Conservation (phyloP, 2,797 vertebrate genomes). For the Acipenser ruthenus region DNA sequence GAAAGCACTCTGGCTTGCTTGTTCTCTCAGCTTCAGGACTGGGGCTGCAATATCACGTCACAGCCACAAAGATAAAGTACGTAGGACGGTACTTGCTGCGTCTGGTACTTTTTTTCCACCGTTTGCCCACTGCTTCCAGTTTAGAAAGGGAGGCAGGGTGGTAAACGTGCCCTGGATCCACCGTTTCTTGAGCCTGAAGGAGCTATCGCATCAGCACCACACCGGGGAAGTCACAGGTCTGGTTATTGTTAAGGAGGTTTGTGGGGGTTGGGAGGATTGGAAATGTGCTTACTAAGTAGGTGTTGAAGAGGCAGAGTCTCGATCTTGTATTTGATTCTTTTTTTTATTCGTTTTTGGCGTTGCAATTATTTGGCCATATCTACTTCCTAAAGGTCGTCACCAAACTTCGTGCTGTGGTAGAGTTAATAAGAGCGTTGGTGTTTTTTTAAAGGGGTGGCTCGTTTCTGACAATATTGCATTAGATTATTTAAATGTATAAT, state of each 20-base stretch:
- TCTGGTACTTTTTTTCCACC: constrained; percentile 45
- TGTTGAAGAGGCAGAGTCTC: too few relatives aligned
- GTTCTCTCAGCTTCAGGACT: constrained; percentile 51
- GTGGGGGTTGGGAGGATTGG: constrained; percentile 7
- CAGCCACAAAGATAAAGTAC: constrained; percentile 68
- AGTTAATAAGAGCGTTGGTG: too few relatives aligned
- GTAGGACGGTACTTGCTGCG: constrained; percentile 59
- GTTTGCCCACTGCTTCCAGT: constrained; percentile 28
- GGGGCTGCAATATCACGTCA: constrained; percentile 72
- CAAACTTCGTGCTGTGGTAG: too few relatives aligned
- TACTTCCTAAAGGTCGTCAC: too few relatives aligned
- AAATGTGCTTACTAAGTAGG: too few relatives aligned
- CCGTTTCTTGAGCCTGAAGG: constrained; percentile 3
- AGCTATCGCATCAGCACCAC: constrained; percentile 11
- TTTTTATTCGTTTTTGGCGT: too few relatives aligned
- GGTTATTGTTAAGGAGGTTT: constrained; percentile 18
- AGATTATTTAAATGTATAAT: too few relatives aligned
- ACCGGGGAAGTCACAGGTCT: too few relatives aligned
- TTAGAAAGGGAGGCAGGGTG: constrained; percentile 31
- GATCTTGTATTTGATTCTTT: too few relatives aligned
- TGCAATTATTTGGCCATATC: too few relatives aligned
- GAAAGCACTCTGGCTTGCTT: constrained; percentile 47
- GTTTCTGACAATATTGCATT: too few relatives aligned
- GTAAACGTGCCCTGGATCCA: constrained; percentile 25
- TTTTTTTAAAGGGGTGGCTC: too few relatives aligned